Evolutionary conservation across 2,888 invertebrate genomes (phyloP).

Genomic region (Lepidochrysops patricia): DNA sequence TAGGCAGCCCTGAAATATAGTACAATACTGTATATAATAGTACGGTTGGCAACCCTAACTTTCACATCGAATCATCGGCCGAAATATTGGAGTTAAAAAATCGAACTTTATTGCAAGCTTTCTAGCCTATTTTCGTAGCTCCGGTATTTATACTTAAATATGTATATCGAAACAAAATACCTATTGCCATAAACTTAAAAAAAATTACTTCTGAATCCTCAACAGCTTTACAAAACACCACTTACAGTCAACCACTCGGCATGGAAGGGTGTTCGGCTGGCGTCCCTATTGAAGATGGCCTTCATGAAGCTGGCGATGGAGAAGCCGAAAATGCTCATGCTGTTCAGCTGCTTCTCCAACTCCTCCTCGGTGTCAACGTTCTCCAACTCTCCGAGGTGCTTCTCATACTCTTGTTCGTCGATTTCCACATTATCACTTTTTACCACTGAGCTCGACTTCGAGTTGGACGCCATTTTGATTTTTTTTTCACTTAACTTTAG

Average conservation of each 20-base stretch:
- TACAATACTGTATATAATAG: too few relatives aligned
- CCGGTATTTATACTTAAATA: too few relatives aligned
- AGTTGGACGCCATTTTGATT: slow-evolving; percentile 8
- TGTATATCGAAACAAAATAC: too few relatives aligned
- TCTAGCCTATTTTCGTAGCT: too few relatives aligned
- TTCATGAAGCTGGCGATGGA: slow-evolving; percentile 54
- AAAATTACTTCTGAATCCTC: too few relatives aligned
- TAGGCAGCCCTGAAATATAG: too few relatives aligned
- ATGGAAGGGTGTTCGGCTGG: slow-evolving; percentile 41
- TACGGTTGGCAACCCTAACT: too few relatives aligned
- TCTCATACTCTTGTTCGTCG: slow-evolving; percentile 37
- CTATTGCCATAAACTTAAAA: too few relatives aligned
- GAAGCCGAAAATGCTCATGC: slow-evolving; percentile 39
- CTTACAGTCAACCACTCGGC: slow-evolving; percentile 31
- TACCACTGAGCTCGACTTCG: neutral
- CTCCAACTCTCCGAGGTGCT: slow-evolving; percentile 41
- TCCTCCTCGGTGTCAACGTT: slow-evolving; percentile 42
- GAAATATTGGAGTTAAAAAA: too few relatives aligned
- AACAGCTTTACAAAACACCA: neutral
- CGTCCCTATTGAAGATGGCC: slow-evolving; percentile 45
- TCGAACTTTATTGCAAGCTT: too few relatives aligned
- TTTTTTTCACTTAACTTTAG: neutral
- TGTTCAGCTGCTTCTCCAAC: slow-evolving; percentile 39
- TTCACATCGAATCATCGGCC: too few relatives aligned
- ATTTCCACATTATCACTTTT: neutral